These are phyloP conservation scores for Phodopus roborovskii DNA, from an alignment of 2,113 vertebrate species.

Conservation along the genomic window DNA sequence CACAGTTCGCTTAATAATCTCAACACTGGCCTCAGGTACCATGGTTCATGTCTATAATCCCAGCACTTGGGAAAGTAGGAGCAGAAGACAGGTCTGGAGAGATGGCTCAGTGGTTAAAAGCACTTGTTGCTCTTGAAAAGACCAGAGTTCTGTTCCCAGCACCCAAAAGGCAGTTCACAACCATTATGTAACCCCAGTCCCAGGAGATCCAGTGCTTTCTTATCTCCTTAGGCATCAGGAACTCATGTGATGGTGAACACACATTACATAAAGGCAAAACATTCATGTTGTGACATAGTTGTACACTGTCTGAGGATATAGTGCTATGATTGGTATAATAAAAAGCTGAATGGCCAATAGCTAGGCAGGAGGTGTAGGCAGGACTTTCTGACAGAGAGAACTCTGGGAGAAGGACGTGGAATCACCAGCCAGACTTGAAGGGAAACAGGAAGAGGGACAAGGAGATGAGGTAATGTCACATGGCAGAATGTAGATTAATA, in stretches of 20 bases:
- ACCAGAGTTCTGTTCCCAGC: not conserved
- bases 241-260: not conserved
- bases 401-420: no score
- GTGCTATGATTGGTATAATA: no score
- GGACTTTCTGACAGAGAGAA: no score
- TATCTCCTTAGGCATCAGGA: not conserved
- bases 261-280: not conserved
- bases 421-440: no score
- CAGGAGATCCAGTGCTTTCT: not conserved
- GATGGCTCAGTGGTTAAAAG: not conserved
- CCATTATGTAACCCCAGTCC: not conserved
- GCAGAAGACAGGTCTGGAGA: not conserved
- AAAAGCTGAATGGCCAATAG: no score
- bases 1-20: no score
- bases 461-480: no score
- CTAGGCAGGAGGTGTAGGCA: no score
- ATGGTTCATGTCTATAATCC: not conserved
- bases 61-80: not conserved
- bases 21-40: not conserved
- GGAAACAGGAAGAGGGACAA: no score
- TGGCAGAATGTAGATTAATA: no score
- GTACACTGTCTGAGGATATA: no score
- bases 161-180: not conserved
- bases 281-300: not conserved
- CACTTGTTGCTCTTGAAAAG: not conserved